phyloP scores from a whole-genome alignment of 35 echinoderm and acorn worm species.

The Heliocidaris erythrogramma region DNA sequence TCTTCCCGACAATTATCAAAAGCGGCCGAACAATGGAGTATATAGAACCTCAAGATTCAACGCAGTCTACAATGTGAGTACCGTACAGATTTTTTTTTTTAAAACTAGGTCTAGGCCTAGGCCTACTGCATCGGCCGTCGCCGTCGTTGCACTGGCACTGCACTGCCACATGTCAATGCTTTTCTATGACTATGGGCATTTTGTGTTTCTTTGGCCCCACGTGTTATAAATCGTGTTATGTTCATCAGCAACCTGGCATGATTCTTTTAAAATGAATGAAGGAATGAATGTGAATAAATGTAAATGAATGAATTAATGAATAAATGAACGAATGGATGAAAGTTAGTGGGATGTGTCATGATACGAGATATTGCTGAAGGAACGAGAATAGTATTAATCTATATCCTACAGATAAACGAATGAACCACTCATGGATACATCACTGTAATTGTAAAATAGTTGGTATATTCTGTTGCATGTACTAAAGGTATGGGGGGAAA shows the following conservation, averaged over 20 bases:
- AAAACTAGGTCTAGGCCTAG: neutral
- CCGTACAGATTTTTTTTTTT: neutral
- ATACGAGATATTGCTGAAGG: too few species aligned
- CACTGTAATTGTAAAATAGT: too few species aligned
- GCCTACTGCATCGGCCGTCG: neutral
- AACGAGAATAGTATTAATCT: too few species aligned
- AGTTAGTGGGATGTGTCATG: too few species aligned
- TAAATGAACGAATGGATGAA: too few species aligned
- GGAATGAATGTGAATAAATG: neutral
- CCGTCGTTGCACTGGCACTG: neutral
- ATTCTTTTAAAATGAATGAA: neutral
- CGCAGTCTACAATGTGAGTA: conserved; percentile 6
- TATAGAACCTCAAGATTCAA: neutral
- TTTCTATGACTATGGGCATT: neutral
- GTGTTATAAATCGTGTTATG: neutral
- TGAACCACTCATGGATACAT: too few species aligned
- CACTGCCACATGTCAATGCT: neutral
- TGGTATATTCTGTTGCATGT: too few species aligned
- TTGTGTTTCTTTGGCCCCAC: neutral
- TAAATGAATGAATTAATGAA: neutral
- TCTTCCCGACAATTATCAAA: neutral
- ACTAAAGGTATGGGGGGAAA: too few species aligned
- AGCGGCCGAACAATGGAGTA: neutral
- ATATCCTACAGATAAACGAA: too few species aligned
- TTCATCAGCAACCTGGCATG: neutral